Conservation (phyloP, 2,113 vertebrate genomes). For the Cricetomys ansorgei region DNA sequence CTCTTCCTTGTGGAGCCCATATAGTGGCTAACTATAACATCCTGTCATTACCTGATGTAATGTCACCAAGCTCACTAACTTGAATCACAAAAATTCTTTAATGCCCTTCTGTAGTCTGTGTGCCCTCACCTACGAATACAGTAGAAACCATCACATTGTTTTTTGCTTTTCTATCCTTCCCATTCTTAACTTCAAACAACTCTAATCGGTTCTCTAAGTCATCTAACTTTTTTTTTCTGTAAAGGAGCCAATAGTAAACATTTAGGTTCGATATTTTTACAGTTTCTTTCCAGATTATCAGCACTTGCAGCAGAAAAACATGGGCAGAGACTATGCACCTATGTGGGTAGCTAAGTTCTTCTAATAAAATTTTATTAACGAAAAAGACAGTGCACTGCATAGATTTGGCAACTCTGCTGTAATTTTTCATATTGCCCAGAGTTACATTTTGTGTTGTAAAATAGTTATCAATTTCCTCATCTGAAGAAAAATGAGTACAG, state of each 20-base stretch:
- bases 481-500: neutral
- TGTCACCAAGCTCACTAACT: neutral
- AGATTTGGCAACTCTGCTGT: neutral
- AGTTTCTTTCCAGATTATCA: neutral
- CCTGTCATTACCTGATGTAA: too few relatives aligned
- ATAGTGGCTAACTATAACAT: too few relatives aligned
- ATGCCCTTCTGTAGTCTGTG: neutral
- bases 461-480: neutral
- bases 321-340: neutral
- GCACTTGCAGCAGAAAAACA: neutral
- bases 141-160: neutral
- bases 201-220: neutral
- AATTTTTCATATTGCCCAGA: slow-evolving; percentile 33
- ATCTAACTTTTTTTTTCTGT: neutral
- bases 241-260: neutral
- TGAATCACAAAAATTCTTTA: neutral
- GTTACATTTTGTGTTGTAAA: slow-evolving; percentile 16
- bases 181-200: neutral
- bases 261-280: neutral
- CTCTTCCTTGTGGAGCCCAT: too few relatives aligned
- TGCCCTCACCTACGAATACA: neutral
- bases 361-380: slow-evolving; percentile 42
- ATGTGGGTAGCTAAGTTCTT: neutral
- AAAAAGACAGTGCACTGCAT: neutral
- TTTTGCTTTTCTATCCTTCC: neutral